Evolutionary conservation across 2,888 invertebrate species (phyloP).

Genomic region (Teleogryllus oceanicus): DNA sequence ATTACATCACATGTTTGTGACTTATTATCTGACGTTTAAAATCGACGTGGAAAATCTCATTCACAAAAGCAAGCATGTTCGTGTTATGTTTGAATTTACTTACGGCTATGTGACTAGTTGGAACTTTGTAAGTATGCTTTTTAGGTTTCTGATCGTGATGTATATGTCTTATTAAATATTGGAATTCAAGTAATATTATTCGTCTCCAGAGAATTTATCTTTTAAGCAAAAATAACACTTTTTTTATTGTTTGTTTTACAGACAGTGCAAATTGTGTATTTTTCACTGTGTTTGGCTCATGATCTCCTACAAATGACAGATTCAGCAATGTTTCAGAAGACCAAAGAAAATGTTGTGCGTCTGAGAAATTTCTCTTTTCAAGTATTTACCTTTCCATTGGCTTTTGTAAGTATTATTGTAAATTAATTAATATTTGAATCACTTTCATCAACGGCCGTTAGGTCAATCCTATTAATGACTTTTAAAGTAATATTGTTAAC

Average conservation of each 20-base stretch:
- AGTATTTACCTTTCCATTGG: conserved; percentile 5
- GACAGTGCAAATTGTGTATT: background rate
- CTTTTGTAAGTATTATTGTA: conserved; percentile 9
- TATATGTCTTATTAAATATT: too few species aligned
- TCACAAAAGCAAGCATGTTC: background rate
- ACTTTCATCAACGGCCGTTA: too few species aligned
- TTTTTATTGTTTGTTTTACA: background rate
- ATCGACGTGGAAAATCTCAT: background rate
- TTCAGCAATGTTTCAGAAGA: background rate
- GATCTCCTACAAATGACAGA: background rate
- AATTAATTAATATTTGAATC: too few species aligned
- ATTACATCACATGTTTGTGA: background rate
- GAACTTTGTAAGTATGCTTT: background rate
- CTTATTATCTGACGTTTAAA: background rate
- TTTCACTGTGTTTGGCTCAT: background rate
- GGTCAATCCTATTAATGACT: too few species aligned
- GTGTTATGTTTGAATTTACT: background rate
- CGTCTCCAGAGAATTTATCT: too few species aligned
- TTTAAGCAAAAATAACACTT: background rate
- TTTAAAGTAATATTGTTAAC: too few species aligned
- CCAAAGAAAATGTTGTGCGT: background rate
- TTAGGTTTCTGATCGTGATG: too few species aligned
- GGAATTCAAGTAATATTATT: too few species aligned
- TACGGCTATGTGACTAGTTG: background rate
- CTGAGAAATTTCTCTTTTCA: background rate